Percentiles rank a stretch among this genome's conserved stretches.
Evolutionary conservation across 2,797 vertebrate species (phyloP).

Genomic region (Brachymystax lenok): DNA sequence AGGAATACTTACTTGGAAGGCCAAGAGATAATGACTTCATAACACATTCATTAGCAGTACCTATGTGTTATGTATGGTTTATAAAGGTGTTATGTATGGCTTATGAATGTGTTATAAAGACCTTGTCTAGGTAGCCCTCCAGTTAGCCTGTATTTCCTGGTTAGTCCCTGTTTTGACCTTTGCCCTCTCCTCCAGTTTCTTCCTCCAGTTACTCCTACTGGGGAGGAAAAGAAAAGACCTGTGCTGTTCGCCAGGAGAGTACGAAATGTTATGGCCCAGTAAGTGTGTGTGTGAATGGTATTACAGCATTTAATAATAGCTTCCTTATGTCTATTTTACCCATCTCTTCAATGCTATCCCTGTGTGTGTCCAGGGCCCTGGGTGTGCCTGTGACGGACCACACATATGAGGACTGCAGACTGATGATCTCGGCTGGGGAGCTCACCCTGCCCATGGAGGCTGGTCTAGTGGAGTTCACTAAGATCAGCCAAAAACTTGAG

Average conservation of each 20-base stretch:
- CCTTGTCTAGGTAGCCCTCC: background rate
- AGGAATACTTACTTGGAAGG: background rate
- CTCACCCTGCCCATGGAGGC: slow-evolving; percentile 97
- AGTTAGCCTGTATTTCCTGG: background rate
- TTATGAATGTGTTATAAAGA: background rate
- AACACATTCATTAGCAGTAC: background rate
- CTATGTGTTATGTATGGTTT: background rate
- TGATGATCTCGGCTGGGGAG: slow-evolving; percentile 97
- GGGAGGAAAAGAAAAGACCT: slow-evolving; percentile 86
- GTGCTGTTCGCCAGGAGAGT: slow-evolving; percentile 84
- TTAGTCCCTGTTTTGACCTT: slow-evolving; percentile 19
- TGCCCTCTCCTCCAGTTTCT: slow-evolving; percentile 80
- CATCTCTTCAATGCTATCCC: background rate
- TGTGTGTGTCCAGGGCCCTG: slow-evolving; percentile 75
- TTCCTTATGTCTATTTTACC: background rate
- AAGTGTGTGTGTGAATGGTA: slow-evolving; percentile 54
- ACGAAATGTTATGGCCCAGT: slow-evolving; percentile 88
- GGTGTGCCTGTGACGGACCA: slow-evolving; percentile 90
- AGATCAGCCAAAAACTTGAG: slow-evolving; percentile 95
- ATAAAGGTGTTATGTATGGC: background rate
- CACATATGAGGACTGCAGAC: slow-evolving; percentile 94
- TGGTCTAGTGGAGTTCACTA: slow-evolving; percentile 96
- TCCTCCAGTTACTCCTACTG: slow-evolving; percentile 84
- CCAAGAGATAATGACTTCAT: background rate
- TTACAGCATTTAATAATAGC: background rate